Evolutionary conservation across 2,113 vertebrate species (phyloP), one percentile per base, ranked within the genome.

Genomic region (Grus americana): DNA sequence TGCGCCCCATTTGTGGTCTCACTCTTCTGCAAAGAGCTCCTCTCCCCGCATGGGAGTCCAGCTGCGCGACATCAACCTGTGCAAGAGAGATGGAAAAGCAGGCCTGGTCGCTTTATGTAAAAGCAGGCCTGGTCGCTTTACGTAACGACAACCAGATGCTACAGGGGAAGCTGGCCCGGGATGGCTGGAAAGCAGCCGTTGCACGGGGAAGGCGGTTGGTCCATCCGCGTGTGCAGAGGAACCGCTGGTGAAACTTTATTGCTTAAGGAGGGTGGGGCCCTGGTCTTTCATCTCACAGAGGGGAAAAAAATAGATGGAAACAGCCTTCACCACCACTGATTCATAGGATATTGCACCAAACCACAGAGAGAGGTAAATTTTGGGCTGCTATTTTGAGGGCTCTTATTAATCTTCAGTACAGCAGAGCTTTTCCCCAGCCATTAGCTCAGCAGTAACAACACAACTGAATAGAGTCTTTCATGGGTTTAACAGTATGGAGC

Each of bases 381-480:
- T 36, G 72, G 72, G 55, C 75, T 95, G 68, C 72, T 88, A 23
- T 93, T 94, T 57, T 81, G 65, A 81, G 88, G 70, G 36, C 22
- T 91, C 40, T 72, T 89, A 32, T 16, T 89, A 32, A 73, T 72
- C 61, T 46, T 32, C 67, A 79, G 34, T 13, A 30, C 23, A 52
- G 88, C 76, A 79, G 59, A 94, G 61, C 49, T 75, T 46, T 61
- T 15, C 42, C 11, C 58, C 44, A 93, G 46, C 58, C 86, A 50
- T 70, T 22, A 79, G 49, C 40, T 76, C 85, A 90, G 91, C 57
- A 85, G 76, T 27, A 67, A 24, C 1, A 2, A 49, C 57, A 75
- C n/a, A 44, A 26, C 34, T 68, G 49, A 73, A 73, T 11, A 36
- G 34, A n/a, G 26, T 26, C 57, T 85, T 75, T 44, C 57, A 16